Percentiles rank a stretch among this genome's conserved stretches.
These are phyloP conservation scores for Panurus biarmicus DNA, from an alignment of 2,113 vertebrate species.

Conservation along the genomic window DNA sequence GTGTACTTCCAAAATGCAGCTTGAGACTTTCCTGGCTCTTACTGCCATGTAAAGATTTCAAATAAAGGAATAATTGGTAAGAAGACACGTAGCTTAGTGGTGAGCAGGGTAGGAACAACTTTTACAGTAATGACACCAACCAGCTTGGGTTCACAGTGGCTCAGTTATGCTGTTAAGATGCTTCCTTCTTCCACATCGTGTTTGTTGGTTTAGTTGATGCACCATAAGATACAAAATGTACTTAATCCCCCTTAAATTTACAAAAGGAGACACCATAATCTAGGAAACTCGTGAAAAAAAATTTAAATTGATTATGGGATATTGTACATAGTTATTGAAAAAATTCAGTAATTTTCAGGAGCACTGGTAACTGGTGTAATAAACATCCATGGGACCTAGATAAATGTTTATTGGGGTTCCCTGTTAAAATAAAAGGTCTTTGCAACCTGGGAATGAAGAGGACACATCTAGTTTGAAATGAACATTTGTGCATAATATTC, in stretches of 20 bases:
- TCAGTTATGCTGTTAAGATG: not conserved
- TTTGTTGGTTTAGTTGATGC: not conserved
- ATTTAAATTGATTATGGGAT: not conserved
- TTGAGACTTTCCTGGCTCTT: not conserved
- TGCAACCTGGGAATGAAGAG: not conserved
- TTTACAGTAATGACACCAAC: not conserved
- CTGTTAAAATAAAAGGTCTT: not conserved
- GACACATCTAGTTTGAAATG: not conserved
- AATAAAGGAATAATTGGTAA: not conserved
- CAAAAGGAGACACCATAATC: not conserved
- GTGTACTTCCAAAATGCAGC: not conserved
- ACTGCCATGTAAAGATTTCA: not conserved
- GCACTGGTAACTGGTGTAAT: not conserved
- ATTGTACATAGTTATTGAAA: not conserved
- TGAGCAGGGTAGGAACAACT: not conserved
- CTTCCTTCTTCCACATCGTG: not conserved
- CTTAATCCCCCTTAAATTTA: not conserved
- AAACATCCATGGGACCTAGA: not conserved
- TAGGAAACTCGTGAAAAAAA: not conserved
- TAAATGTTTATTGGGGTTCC: not conserved
- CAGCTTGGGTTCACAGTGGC: not conserved
- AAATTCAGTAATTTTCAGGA: not conserved
- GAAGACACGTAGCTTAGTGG: not conserved
- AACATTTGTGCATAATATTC: not conserved
- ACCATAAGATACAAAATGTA: not conserved